Evolutionary conservation across 2,797 vertebrate genomes (phyloP), one percentile per base, ranked within the genome.

Genomic region (Calcarius lapponicus): DNA sequence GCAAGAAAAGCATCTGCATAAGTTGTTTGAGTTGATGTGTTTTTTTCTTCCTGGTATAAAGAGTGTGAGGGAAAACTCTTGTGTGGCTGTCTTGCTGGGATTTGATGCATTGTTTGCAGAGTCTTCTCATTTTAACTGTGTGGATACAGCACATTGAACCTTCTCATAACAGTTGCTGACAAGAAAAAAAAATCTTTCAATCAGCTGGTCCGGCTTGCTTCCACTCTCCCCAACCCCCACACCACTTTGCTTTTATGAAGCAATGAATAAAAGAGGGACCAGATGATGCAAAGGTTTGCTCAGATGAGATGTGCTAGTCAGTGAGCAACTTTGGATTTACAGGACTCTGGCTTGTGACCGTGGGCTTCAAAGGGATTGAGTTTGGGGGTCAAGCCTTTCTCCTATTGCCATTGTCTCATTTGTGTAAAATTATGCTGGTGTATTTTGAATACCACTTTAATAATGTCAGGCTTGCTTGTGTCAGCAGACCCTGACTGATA

Each of bases 101-200:
- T 96, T 88, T 93, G 95, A 95, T 96, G 42, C 93, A 92, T 81
- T 74, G 80, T 82, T 86, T 92, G 92, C 50, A 45, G 81, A 75
- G 62, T 69, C 82, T 89, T 31, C 92, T 78, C 82, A 91, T 96
- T 96, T 93, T 92, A 90, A 78, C 67, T n/a, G 64, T 19, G 2
- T 47, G 66, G 91, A 81, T 88, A 84, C 84, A 90, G 81, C 86
- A 93, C 71, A 86, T 75, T 82, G 76, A 93, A 89, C 92, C 81
- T 86, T 92, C 91, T 95, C 56, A 78, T 93, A 95, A 90, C 88
- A 38, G 53, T 51, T 91, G 80, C 85, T 90, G 95, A 79, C 51
- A 82, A 83, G 78, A 60, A 88, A 69, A 91, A 64, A 83, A 86
- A 25, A 84, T 66, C 56, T 80, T 96, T 95, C 90, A 93, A 83